Conservation (phyloP, 2,113 vertebrate genomes). For the Phaethon lepturus region DNA sequence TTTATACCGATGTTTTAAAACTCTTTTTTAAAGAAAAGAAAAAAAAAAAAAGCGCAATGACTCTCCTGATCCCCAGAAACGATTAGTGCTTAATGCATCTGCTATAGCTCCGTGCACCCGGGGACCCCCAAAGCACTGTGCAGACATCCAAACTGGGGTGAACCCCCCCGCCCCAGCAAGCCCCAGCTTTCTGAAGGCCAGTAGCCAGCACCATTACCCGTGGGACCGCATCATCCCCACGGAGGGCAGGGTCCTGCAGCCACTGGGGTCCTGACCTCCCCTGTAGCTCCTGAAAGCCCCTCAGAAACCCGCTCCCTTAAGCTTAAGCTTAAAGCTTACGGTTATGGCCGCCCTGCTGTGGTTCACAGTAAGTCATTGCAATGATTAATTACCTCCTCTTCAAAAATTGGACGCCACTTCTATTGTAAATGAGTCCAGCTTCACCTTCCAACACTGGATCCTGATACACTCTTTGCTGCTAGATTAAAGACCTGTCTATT, state of each 20-base stretch:
- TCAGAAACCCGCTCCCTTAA: not conserved
- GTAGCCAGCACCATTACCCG: not conserved
- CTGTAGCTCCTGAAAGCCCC: not conserved
- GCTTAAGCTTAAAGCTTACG: not conserved
- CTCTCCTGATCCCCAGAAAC: not conserved
- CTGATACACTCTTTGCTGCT: not conserved
- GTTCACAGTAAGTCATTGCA: not conserved
- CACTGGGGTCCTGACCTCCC: not conserved
- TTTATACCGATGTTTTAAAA: constrained; percentile 49
- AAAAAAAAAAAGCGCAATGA: not conserved
- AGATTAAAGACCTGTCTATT: constrained; percentile 39
- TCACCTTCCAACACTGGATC: constrained; percentile 6
- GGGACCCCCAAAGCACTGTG: not conserved
- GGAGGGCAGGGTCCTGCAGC: not conserved
- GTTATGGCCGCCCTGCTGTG: not conserved
- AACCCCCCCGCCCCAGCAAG: not conserved
- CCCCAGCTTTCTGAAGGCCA: not conserved
- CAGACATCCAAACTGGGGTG: not conserved
- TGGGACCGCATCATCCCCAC: fast-evolving
- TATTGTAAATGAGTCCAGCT: constrained; percentile 25
- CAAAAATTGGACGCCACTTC: not conserved
- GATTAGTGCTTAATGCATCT: not conserved
- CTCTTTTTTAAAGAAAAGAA: not conserved
- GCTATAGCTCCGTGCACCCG: not conserved
- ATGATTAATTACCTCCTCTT: constrained; percentile 45